Conservation (phyloP, 2,113 vertebrate species). For the Oncorhynchus clarkii region DNA sequence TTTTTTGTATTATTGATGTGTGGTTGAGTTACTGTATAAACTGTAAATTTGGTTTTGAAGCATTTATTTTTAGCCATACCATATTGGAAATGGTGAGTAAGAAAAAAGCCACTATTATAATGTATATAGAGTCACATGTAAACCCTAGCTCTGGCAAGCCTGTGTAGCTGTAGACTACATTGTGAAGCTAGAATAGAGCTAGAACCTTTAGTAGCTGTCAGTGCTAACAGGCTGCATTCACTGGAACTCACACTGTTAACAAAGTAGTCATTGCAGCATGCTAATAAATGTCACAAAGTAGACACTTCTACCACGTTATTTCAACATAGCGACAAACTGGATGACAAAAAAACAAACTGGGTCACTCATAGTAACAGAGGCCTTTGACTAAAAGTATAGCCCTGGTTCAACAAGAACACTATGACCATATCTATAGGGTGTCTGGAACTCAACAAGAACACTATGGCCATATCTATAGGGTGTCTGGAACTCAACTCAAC, state of each 20-base stretch:
- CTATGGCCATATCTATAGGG: too few species aligned
- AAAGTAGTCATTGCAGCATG: neutral
- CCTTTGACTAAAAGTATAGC: conserved; percentile 25
- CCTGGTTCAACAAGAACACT: conserved; percentile 19
- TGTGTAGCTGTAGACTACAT: conserved; percentile 20
- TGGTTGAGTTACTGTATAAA: conserved; percentile 68
- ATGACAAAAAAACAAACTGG: conserved; percentile 9
- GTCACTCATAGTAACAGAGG: conserved; percentile 12
- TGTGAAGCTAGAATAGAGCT: neutral
- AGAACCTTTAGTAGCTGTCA: neutral
- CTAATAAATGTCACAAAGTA: conserved; percentile 7
- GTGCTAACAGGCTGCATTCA: neutral
- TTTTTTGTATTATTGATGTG: conserved; percentile 67
- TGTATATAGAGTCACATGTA: conserved; percentile 58
- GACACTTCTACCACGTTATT: conserved; percentile 17
- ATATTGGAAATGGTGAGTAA: conserved; percentile 55
- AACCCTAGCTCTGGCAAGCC: conserved; percentile 44
- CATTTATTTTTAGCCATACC: conserved; percentile 44
- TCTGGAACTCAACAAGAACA: too few species aligned
- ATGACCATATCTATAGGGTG: conserved; percentile 15
- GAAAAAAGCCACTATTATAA: conserved; percentile 46
- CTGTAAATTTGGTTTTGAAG: conserved; percentile 64
- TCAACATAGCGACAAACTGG: conserved; percentile 22
- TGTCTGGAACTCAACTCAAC: too few species aligned
- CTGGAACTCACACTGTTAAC: neutral